Evolutionary conservation across 2,113 vertebrate genomes (phyloP).

Genomic region (Glaucomys volans): DNA sequence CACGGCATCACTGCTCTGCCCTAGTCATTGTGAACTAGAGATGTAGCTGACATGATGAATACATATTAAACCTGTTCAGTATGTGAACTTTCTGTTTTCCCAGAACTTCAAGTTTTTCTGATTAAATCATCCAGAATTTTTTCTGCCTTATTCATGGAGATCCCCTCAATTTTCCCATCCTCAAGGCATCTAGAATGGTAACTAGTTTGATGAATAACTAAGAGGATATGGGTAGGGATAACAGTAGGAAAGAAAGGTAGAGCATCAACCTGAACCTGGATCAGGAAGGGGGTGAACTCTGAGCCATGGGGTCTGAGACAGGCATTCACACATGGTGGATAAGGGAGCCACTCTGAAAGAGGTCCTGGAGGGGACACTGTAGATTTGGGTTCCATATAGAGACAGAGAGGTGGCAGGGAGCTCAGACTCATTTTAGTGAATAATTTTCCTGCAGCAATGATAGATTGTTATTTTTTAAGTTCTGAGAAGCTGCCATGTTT

Average conservation of each 20-base stretch:
- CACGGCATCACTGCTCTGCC: too few species aligned
- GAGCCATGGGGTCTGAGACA: not conserved
- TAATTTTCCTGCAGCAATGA: not conserved
- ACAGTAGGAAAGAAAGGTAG: not conserved
- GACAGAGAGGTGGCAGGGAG: not conserved
- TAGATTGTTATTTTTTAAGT: not conserved
- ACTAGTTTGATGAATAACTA: not conserved
- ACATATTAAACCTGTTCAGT: not conserved
- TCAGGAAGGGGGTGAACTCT: rapidly evolving
- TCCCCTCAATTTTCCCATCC: not conserved
- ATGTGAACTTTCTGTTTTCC: not conserved
- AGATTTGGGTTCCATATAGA: not conserved
- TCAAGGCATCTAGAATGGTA: not conserved
- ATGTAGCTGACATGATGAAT: not conserved
- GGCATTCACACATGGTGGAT: rapidly evolving
- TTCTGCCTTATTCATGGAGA: not conserved
- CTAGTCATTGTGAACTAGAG: not conserved
- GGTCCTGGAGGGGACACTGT: rapidly evolving
- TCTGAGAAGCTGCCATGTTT: not conserved
- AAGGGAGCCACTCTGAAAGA: rapidly evolving
- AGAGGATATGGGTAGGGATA: not conserved
- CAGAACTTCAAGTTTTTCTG: not conserved
- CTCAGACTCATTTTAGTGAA: not conserved
- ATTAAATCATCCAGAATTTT: not conserved
- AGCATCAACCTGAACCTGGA: not conserved